Evolutionary conservation across 2,113 vertebrate genomes (phyloP).

Genomic region (Dipodomys stephensi): DNA sequence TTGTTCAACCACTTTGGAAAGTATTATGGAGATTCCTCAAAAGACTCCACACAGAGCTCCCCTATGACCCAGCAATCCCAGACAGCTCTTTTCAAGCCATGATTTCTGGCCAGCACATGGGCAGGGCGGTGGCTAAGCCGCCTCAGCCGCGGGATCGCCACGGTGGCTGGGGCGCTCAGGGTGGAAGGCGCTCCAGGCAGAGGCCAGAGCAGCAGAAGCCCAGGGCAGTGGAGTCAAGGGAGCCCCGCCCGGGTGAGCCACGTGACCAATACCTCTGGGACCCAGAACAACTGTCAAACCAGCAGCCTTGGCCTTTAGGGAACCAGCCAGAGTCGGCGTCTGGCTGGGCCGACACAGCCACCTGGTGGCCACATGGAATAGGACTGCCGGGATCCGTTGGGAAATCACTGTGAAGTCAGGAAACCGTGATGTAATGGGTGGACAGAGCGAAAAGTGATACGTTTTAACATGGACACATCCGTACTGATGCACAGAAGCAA

Average conservation of each 20-base stretch:
- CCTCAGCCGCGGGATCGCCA: background rate
- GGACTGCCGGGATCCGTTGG: background rate
- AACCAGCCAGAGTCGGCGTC: background rate
- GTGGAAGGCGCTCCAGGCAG: too few species aligned
- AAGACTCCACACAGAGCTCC: too few species aligned
- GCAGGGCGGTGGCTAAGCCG: background rate
- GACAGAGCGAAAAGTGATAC: background rate
- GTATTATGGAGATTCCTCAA: too few species aligned
- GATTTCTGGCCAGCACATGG: background rate
- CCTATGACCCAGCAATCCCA: too few species aligned
- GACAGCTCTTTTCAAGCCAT: background rate
- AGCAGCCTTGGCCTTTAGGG: background rate
- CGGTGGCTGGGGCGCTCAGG: too few species aligned
- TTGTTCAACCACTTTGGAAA: too few species aligned
- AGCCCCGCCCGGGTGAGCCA: too few species aligned
- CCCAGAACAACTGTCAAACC: background rate
- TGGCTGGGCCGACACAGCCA: slow-evolving; percentile 6
- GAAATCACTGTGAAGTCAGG: background rate
- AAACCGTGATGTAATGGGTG: background rate
- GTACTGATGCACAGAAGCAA: background rate
- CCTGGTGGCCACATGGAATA: slow-evolving; percentile 40
- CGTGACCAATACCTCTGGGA: too few species aligned
- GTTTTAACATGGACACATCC: background rate
- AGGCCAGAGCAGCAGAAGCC: too few species aligned
- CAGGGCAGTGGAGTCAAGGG: too few species aligned